A percentile compares a stretch with the other conserved stretches of the same genome.
These are phyloP conservation scores for Axinella damicornis DNA, from an alignment of 37 sponge, comb jelly and placozoan species.

Conservation along the genomic window DNA sequence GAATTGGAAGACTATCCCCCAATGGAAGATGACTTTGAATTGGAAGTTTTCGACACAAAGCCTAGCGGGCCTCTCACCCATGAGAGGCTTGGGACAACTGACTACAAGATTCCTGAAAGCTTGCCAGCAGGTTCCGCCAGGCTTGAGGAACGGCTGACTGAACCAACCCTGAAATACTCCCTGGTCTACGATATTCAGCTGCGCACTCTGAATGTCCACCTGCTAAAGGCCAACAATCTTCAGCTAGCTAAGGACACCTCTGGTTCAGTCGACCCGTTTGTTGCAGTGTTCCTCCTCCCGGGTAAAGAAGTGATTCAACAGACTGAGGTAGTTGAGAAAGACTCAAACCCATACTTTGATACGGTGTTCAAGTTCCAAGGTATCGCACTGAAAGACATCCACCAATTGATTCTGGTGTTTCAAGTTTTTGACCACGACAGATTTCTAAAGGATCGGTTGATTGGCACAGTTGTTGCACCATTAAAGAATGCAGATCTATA, in stretches of 20 bases:
- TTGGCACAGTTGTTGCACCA: conserved; percentile 34
- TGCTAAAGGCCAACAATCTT: conserved; percentile 22
- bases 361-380: conserved; percentile 64
- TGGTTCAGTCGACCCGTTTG: conserved; percentile 12
- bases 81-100: no score
- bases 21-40: no score
- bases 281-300: conserved; percentile 46
- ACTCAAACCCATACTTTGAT: conserved; percentile 24
- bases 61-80: no score
- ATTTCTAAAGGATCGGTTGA: conserved; percentile 7
- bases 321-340: conserved; percentile 5
- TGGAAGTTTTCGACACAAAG: no score
- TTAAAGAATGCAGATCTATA: conserved; percentile 47
- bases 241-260: neutral
- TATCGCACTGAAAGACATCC: conserved; percentile 29
- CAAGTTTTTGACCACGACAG: conserved; percentile 16
- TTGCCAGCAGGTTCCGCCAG: no score
- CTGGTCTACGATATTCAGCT: conserved; percentile 59
- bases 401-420: conserved; percentile 31
- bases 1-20: no score
- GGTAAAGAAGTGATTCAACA: conserved; percentile 42
- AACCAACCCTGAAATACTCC: conserved; percentile 24
- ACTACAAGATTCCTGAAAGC: no score
- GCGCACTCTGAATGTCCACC: conserved; percentile 34
- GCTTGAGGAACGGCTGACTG: no score